Base-by-base conservation (phyloP, 2,113 vertebrate species). In the Electrona antarctica region DNA sequence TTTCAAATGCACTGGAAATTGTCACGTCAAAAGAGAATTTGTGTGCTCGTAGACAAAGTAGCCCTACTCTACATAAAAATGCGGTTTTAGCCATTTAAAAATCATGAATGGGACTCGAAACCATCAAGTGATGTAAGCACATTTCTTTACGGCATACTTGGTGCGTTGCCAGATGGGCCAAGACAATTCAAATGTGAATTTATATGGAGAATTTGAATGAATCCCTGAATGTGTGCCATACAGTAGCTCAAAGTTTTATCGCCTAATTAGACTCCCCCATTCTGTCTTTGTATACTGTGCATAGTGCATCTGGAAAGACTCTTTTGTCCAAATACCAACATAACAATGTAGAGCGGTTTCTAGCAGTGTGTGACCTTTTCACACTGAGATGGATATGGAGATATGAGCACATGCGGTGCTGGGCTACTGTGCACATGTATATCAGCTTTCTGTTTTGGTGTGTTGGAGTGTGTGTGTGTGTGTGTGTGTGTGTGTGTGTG, bases 261-360 rank as follows among this genome's bases (percentile, higher is more conserved):
- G 51, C 11, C 10, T 13, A 1, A n/a, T n/a, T 54, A 13, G 7
- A 5, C n/a, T 13, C 5, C n/a, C 6, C 11, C 51, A 54, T 6
- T 29, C 64, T 15, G 7, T 28, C 14, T 72, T 74, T 81, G 79
- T 71, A 75, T 81, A 71, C 75, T 77, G 65, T 57, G 33, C 33
- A 76, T 74, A 51, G 56, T 58, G 51, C 61, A 50, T 57, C 76
- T 73, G 62, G 15, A 6, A 57, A 75, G 71, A 69, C 56, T 87
- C n/a, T 77, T 71, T 81, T 75, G 85, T 81, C 85, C 84, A 84
- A 73, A 85, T 28, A 75, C 79, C 63, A 57, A 55, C 41, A 59
- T 78, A 86, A 86, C 73, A 79, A 71, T 81, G 81, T 69, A 29
- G 56, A 67, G 74, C 74, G 33, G 77, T 81, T 50, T 55, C 33